A percentile compares a stretch with the other conserved stretches of the same genome.
These are phyloP conservation scores for Cistogaster globosa DNA, from an alignment of 2,888 invertebrate genomes.

Conservation along the genomic window DNA sequence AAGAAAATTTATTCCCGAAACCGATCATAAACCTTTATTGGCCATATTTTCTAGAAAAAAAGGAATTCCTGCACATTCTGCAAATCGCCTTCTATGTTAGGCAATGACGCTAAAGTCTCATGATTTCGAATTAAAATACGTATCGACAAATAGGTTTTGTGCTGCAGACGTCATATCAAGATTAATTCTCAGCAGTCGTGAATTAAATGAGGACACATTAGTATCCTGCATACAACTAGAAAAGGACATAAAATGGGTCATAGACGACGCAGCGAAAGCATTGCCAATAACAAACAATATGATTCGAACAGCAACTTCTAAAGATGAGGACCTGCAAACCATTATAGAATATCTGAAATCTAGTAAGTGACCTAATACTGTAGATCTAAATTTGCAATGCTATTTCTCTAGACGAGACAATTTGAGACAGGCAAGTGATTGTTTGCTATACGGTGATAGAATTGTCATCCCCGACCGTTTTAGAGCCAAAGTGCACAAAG, in stretches of 20 bases:
- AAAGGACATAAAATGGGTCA: too few relatives aligned
- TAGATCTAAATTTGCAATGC: too few relatives aligned
- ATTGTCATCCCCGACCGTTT: background rate
- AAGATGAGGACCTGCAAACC: too few relatives aligned
- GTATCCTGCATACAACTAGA: too few relatives aligned
- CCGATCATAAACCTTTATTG: background rate
- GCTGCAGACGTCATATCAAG: background rate
- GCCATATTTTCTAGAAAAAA: background rate
- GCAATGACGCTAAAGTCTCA: background rate
- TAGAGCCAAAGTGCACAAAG: background rate
- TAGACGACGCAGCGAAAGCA: too few relatives aligned
- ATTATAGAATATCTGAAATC: too few relatives aligned
- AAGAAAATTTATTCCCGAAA: background rate
- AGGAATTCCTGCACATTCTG: background rate
- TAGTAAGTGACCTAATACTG: too few relatives aligned
- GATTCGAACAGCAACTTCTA: too few relatives aligned
- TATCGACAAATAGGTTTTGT: too few relatives aligned
- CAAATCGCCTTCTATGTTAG: background rate
- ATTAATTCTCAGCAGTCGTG: background rate
- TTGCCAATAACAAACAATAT: too few relatives aligned
- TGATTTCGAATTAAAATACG: too few relatives aligned
- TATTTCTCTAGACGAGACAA: background rate
- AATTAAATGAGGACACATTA: background rate
- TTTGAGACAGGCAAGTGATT: background rate
- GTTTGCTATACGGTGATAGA: background rate